Base-by-base conservation (phyloP, 2,888 invertebrate genomes). In the Philopedon plagiatum region DNA sequence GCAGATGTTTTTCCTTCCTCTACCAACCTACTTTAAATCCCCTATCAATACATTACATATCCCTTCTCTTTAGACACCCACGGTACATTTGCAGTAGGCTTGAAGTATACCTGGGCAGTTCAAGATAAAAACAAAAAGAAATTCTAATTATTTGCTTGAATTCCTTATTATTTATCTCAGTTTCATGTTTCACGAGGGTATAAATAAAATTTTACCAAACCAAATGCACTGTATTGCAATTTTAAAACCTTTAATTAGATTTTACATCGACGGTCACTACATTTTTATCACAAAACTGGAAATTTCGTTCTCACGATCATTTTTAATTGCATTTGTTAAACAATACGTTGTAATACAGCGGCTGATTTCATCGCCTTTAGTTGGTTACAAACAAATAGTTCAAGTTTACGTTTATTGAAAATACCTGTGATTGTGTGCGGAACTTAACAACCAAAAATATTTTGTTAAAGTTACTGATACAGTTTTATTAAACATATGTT, bases 281-380 rank as follows among this genome's bases (percentile, higher is more conserved):
- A 34, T 51, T 63, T 56, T 63, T 51, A 51, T 63, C 49, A 49
- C 13, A 4, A 61, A 49, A 26, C 37, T 26, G 54, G 56, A 64
- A 64, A 54, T 39, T 51, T 63, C n/a, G 19, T 64, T 64, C 64
- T 19, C 64, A 64, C 64, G 56, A 56, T 18, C 54, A n/a, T 39
- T 23, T 32, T 26, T 64, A 41, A 64, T 56, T 54, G 21, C 19
- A 9, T 57, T 19, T 18, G 7, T 26, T 18, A 41, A 67, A 67
- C 67, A 67, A 67, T 61, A 37, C 32, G 54, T 29, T 51, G 60
- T 61, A 39, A 67, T 34, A 19, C 13, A 29, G 23, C 23, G 18
- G 37, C 39, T 9, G 37, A 34, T 32, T 51, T 29, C 41, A 21
- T 19, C 26, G 41, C 26, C 18, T 56, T 54, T 18, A 51, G 37